These are phyloP conservation scores for Labeo rohita DNA, from an alignment of 2,113 vertebrate genomes.

Conservation along the genomic window DNA sequence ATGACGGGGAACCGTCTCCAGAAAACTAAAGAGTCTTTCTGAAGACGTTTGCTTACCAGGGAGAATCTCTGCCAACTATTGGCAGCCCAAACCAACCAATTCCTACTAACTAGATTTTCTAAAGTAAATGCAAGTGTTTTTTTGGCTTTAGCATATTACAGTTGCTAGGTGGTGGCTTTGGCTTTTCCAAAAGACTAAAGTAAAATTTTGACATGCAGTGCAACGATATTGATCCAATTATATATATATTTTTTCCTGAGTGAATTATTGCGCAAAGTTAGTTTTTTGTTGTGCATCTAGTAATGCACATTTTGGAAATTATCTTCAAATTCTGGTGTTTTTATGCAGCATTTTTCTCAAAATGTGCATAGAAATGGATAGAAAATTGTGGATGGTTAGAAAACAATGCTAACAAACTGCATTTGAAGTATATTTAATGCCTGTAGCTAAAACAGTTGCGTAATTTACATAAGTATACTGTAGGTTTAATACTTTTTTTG, in stretches of 20 bases:
- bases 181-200: not conserved
- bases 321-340: not conserved
- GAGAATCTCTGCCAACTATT: constrained; percentile 13
- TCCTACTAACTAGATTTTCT: constrained; percentile 14
- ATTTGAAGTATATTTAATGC: no score
- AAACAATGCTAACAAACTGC: no score
- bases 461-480: no score
- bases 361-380: no score
- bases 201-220: not conserved
- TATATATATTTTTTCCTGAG: not conserved
- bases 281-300: not conserved
- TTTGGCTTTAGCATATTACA: not conserved
- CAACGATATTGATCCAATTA: not conserved
- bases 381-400: no score
- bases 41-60: constrained; percentile 17
- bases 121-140: not conserved
- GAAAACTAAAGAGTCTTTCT: constrained; percentile 26
- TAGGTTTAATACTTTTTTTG: no score
- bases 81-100: constrained; percentile 23
- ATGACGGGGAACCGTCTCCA: constrained; percentile 29
- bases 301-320: not conserved
- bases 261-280: not conserved
- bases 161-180: not conserved
- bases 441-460: no score
- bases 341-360: not conserved